These are phyloP conservation scores for Euplexia lucipara DNA, from an alignment of 2,888 invertebrate genomes.

Conservation along the genomic window DNA sequence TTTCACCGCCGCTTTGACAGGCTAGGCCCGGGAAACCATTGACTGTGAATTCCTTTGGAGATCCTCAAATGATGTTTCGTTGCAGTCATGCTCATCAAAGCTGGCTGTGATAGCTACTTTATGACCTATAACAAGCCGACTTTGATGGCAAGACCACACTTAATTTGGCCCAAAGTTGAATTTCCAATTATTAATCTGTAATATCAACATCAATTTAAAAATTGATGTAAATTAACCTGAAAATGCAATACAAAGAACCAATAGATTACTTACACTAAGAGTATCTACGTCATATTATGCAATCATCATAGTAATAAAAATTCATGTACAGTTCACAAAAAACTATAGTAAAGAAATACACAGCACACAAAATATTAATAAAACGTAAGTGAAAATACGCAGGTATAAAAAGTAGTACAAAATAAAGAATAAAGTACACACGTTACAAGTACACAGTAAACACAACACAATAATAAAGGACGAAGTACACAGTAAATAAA, in stretches of 20 bases:
- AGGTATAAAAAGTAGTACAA: neutral
- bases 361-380: neutral
- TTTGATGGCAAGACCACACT: constrained; percentile 93
- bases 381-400: neutral
- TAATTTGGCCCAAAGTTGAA: constrained; percentile 38
- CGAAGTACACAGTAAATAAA: neutral
- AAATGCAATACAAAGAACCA: neutral
- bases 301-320: constrained; percentile 1
- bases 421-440: neutral
- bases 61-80: constrained; percentile 68
- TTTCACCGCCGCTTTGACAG: constrained; percentile 98
- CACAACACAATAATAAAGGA: neutral
- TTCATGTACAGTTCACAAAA: neutral
- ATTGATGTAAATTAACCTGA: neutral
- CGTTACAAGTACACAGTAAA: neutral
- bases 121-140: constrained; percentile 95
- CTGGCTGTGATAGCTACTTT: constrained; percentile 97
- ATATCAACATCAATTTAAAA: constrained; percentile 19
- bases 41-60: constrained; percentile 9
- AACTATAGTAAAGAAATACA: neutral
- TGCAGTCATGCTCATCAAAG: constrained; percentile 97
- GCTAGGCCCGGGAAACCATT: constrained; percentile 90
- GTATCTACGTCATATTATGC: neutral
- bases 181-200: constrained; percentile 44
- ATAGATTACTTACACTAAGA: too few relatives aligned